These are phyloP conservation scores for Ciconia nigra DNA, from an alignment of 2,797 vertebrate species.

Conservation along the genomic window DNA sequence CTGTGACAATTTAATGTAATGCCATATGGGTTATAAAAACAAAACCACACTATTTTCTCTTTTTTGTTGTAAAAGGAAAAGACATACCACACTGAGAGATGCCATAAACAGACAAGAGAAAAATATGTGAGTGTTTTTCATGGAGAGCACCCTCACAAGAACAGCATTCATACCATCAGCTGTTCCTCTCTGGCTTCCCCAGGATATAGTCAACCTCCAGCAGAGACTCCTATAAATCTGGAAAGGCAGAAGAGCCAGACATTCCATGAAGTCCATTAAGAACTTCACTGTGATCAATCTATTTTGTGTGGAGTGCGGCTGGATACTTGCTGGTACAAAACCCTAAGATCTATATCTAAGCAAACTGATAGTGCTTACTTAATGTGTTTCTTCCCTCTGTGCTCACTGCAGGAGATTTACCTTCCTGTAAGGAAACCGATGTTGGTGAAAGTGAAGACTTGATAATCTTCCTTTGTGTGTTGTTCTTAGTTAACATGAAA, in stretches of 20 bases:
- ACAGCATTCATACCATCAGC: neutral
- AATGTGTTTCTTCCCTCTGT: neutral
- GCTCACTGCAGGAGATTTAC: neutral
- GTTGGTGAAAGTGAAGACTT: neutral
- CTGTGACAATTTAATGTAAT: neutral
- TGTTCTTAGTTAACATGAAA: neutral
- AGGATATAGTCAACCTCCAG: neutral
- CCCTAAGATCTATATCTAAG: neutral
- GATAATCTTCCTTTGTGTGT: neutral
- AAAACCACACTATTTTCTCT: neutral
- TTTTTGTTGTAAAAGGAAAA: neutral
- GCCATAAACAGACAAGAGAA: neutral
- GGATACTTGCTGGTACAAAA: neutral
- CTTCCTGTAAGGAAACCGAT: neutral
- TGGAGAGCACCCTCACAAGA: neutral
- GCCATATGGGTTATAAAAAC: neutral
- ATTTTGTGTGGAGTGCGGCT: neutral
- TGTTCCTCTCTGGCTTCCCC: neutral
- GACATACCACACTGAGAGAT: neutral
- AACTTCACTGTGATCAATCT: neutral
- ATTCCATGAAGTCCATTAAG: neutral
- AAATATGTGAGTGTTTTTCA: neutral
- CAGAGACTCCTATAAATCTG: conserved; percentile 6
- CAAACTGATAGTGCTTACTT: neutral
- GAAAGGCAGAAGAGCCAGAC: neutral